A percentile compares a stretch with the other conserved stretches of the same genome.
These are phyloP conservation scores for Phycodurus eques DNA, from an alignment of 2,113 vertebrate species.

Conservation along the genomic window DNA sequence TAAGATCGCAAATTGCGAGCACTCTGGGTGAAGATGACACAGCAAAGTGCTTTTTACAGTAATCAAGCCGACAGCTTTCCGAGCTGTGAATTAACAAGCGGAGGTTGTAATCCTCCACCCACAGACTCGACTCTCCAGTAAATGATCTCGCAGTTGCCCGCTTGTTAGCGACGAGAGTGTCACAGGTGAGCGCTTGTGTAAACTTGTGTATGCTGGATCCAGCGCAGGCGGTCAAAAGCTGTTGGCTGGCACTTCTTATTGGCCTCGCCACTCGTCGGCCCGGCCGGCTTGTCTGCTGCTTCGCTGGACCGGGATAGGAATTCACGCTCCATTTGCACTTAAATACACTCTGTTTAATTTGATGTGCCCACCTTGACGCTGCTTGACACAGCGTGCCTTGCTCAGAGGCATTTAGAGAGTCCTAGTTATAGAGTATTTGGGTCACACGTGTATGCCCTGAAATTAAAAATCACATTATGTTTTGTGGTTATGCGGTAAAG, in stretches of 20 bases:
- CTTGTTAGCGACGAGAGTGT: conserved; percentile 4
- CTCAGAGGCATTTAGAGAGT: not conserved
- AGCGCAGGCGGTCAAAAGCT: not conserved
- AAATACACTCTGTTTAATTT: conserved; percentile 7
- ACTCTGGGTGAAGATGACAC: not conserved
- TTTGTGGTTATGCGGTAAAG: too few species aligned
- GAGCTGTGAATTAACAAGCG: not conserved
- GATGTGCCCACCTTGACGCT: conserved; percentile 1
- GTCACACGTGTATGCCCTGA: not conserved
- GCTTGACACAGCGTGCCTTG: not conserved
- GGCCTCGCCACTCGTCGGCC: not conserved
- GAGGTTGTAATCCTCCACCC: not conserved
- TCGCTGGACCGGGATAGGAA: not conserved
- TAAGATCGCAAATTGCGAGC: not conserved
- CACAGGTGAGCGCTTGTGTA: conserved; percentile 2
- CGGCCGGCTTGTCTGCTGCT: not conserved
- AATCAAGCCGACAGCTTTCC: not conserved
- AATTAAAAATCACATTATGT: not conserved
- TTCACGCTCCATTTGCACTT: conserved; percentile 7
- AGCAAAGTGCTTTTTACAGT: not conserved
- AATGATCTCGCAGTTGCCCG: not conserved
- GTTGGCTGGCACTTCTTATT: not conserved
- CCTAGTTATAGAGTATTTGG: not conserved
- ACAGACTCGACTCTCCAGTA: not conserved
- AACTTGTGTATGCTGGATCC: not conserved